Conservation (phyloP, 2,113 vertebrate species). For the Elaphurus davidianus region DNA sequence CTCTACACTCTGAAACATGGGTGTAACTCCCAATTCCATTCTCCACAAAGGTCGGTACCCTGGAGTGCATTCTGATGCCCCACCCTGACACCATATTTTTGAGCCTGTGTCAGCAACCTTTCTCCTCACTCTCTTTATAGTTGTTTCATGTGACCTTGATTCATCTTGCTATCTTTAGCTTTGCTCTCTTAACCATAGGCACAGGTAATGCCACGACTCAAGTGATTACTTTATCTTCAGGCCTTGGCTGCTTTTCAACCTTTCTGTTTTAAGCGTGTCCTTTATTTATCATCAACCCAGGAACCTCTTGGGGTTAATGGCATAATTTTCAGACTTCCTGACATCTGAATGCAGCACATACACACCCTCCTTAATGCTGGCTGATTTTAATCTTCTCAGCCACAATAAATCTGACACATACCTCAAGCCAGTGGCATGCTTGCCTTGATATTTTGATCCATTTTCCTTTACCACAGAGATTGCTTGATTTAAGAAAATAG, state of each 20-base stretch:
- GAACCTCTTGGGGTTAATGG: conserved; percentile 49
- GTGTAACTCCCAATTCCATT: not conserved
- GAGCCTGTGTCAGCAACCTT: conserved; percentile 24
- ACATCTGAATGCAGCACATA: conserved; percentile 56
- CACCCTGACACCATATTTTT: conserved; percentile 7
- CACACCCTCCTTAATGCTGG: conserved; percentile 34
- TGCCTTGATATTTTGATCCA: conserved; percentile 68
- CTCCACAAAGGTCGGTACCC: conserved; percentile 8
- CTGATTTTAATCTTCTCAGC: conserved; percentile 72
- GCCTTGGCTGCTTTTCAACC: conserved; percentile 19
- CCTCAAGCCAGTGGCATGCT: conserved; percentile 48
- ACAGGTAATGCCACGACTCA: not conserved
- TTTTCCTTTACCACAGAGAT: conserved; percentile 58
- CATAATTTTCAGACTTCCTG: conserved; percentile 69
- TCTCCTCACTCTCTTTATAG: not conserved
- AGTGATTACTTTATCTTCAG: not conserved
- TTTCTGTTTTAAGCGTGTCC: conserved; percentile 61
- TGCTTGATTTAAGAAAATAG: conserved; percentile 47
- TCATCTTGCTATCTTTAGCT: conserved; percentile 53
- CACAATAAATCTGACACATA: conserved; percentile 69
- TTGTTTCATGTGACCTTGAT: conserved; percentile 38
- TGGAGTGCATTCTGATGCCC: not conserved
- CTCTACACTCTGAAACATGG: not conserved
- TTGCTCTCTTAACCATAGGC: not conserved
- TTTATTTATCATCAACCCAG: conserved; percentile 64